Evolutionary conservation across 2,888 invertebrate species (phyloP).

Genomic region (Stenodera caucasica): DNA sequence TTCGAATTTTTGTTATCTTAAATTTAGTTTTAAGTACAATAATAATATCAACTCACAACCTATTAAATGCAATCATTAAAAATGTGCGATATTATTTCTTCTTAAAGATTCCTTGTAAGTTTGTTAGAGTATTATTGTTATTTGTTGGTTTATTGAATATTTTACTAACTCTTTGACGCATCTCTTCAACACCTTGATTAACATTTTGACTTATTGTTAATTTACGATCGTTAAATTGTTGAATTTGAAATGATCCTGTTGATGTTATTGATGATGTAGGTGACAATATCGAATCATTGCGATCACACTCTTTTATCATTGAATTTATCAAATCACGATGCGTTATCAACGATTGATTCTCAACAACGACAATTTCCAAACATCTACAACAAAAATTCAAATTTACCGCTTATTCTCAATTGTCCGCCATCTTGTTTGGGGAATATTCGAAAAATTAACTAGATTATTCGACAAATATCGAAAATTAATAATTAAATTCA

Average conservation of each 20-base stretch:
- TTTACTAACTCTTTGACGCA: slow-evolving; percentile 63
- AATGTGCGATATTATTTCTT: slow-evolving; percentile 50
- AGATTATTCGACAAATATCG: too few relatives aligned
- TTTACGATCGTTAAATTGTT: slow-evolving; percentile 33
- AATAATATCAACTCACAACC: slow-evolving; percentile 23
- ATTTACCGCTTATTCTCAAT: not conserved
- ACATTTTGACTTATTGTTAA: slow-evolving; percentile 48
- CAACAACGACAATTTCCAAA: slow-evolving; percentile 57
- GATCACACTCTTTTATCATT: slow-evolving; percentile 60
- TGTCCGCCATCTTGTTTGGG: too few relatives aligned
- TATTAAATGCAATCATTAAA: slow-evolving; percentile 2
- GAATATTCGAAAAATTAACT: too few relatives aligned
- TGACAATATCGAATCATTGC: slow-evolving; percentile 49
- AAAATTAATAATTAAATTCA: too few relatives aligned
- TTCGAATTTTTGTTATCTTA: slow-evolving; percentile 12
- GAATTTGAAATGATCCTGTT: slow-evolving; percentile 10
- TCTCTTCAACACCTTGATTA: slow-evolving; percentile 63
- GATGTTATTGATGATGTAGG: slow-evolving; percentile 23
- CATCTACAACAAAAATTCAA: slow-evolving; percentile 43
- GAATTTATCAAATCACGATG: slow-evolving; percentile 59
- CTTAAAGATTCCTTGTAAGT: slow-evolving; percentile 56
- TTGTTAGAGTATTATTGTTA: slow-evolving; percentile 42
- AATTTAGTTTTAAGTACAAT: slow-evolving; percentile 32
- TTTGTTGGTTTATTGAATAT: slow-evolving; percentile 58
- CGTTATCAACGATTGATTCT: slow-evolving; percentile 54